Base-by-base conservation (phyloP, 2,113 vertebrate species). In the Plectropomus leopardus region DNA sequence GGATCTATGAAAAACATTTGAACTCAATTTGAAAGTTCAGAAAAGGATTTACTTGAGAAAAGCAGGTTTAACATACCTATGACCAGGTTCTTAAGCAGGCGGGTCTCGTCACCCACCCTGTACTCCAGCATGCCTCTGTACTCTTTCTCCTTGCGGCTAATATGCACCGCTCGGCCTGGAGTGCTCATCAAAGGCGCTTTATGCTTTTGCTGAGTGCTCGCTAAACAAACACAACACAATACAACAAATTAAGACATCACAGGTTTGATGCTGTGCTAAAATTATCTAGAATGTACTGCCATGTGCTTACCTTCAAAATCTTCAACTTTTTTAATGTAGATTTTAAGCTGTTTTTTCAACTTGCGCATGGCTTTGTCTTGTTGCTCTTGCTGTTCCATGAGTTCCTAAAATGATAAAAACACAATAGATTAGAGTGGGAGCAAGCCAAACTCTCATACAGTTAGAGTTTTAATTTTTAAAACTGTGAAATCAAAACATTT, bases 121-220 rank as follows among this genome's bases (percentile, higher is more conserved):
- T 96, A 99, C 66, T 98, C 96, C 93, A 99, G 82, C 97, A 99
- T 98, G 64, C 98, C 98, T 82, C 97, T 96, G 92, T 97, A 98
- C 82, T 98, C 97, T 61, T 97, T 98, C 79, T 99, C 98, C 77
- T 98, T 98, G 65, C 98, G 96, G 21, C 96, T 96, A 88, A 99
- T 98, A 75, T 96, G 96, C 66, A 96, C 96, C 6, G 95, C 94
- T 83, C 95, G 95, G 70, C 95, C 95, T 1, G 96, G 95, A 82
- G 94, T 89, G 57, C 94, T 96, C 4, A 92, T 95, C 68, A 93
- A 26, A 7, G 82, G 47, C 16, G 24, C 16, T 1, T 32, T 73
- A 16, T 6, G 81, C 67, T 96, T 96, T 90, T 96, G 94, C 84
- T 96, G 96, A 50, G 94, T 94, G 44, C 64, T 80, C 73, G 94